Percentiles rank a stretch among this genome's conserved stretches.
Evolutionary conservation across 2,888 invertebrate species (phyloP).

Genomic region (Tuta absoluta): DNA sequence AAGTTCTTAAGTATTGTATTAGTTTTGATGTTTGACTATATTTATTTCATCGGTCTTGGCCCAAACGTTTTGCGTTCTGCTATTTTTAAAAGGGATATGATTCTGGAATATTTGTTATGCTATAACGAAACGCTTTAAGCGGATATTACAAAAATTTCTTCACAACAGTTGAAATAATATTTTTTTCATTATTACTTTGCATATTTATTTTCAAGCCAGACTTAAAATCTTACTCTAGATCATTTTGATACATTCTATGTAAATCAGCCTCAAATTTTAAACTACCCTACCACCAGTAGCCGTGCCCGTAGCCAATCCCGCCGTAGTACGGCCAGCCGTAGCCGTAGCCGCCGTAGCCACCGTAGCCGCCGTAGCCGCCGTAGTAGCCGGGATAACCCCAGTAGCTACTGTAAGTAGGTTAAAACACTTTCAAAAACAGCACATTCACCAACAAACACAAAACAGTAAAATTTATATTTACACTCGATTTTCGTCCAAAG

Average conservation of each 20-base stretch:
- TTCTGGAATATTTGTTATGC: too few relatives aligned
- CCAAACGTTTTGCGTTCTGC: too few relatives aligned
- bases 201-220: not conserved
- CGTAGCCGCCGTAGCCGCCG: conserved; percentile 44
- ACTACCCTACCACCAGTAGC: conserved; percentile 31
- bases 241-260: conserved; percentile 2
- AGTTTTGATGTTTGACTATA: too few relatives aligned
- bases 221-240: conserved; percentile 12
- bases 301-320: conserved; percentile 43
- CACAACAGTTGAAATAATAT: too few relatives aligned
- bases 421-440: not conserved
- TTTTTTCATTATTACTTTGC: too few relatives aligned
- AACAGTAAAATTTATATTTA: too few relatives aligned
- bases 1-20: not conserved
- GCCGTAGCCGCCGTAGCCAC: conserved; percentile 36
- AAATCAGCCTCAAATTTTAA: not conserved
- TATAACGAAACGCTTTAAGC: too few relatives aligned
- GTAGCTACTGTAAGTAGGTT: conserved; percentile 32
- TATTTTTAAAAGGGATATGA: too few relatives aligned
- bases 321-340: conserved; percentile 42
- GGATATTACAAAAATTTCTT: too few relatives aligned
- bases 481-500: too few relatives aligned
- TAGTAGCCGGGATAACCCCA: conserved; percentile 43
- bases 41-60: too few relatives aligned
- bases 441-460: too few relatives aligned